These are phyloP conservation scores for Sthenelais limicola DNA, from an alignment of 2,888 invertebrate genomes.

Conservation along the genomic window DNA sequence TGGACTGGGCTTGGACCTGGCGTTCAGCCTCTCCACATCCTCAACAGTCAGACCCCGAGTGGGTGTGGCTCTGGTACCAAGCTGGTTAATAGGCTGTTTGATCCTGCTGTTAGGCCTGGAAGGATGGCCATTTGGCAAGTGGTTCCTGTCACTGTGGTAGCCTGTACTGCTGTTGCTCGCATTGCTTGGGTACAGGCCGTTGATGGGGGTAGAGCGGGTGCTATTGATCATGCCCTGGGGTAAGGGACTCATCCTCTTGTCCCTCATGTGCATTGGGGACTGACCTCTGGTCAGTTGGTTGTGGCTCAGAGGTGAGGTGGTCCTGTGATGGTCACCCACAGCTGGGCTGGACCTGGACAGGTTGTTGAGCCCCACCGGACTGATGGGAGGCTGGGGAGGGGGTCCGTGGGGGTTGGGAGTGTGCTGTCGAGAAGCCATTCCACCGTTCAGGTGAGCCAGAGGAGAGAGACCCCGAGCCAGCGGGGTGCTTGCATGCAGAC, in stretches of 20 bases:
- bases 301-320: slow-evolving; percentile 44
- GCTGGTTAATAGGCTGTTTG: slow-evolving; percentile 49
- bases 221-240: slow-evolving; percentile 37
- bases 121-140: slow-evolving; percentile 34
- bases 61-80: slow-evolving; percentile 45
- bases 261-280: slow-evolving; percentile 31
- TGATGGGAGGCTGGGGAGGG: not conserved
- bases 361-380: slow-evolving; percentile 29
- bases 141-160: slow-evolving; percentile 35
- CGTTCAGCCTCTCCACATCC: slow-evolving; percentile 92
- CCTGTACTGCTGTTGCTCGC: slow-evolving; percentile 42
- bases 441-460: not conserved
- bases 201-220: slow-evolving; percentile 49
- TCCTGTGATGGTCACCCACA: not conserved
- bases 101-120: slow-evolving; percentile 44
- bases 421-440: slow-evolving; percentile 7
- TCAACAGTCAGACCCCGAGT: slow-evolving; percentile 88
- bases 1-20: slow-evolving; percentile 87
- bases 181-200: slow-evolving; percentile 45
- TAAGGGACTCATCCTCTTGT: slow-evolving; percentile 32
- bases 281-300: slow-evolving; percentile 52
- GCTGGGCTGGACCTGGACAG: slow-evolving; percentile 42
- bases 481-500: slow-evolving; percentile 85
- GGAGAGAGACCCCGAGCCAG: slow-evolving; percentile 70
- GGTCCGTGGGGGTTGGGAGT: not conserved